Base-by-base conservation (phyloP, 2,113 vertebrate species). In the Mustela lutreola region DNA sequence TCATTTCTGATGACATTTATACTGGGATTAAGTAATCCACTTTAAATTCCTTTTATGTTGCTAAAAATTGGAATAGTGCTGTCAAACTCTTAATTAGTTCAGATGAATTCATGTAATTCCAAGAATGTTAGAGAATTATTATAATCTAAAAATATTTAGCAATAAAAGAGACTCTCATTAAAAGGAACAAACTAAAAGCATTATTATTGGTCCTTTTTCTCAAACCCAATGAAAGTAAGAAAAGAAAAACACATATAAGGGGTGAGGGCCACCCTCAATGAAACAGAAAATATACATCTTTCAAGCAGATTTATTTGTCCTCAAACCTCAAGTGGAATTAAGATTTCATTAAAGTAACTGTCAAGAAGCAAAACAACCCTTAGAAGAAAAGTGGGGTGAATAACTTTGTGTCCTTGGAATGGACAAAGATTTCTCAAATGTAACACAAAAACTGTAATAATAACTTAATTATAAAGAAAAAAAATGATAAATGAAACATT, bases 1-100 rank as follows among this genome's bases (percentile, higher is more conserved):
- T 93, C 39, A 50, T 94, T 90, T 93, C 80, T 95, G 42, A 96
- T 39, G 45, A 93, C 18, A 71, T 89, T 81, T 86, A 70, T 42
- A 24, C 11, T 91, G 7, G 33, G 39, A 75, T 83, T 95, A 93
- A 93, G 81, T 89, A 90, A 83, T 73, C 50, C 14, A 48, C 50
- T 85, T 97, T 78, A 87, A 96, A 93, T 92, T 90, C 36, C 2
- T 73, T 87, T 87, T 58, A 60, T n/a, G 15, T 71, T 76, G 58
- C 21, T 82, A 67, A 90, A 97, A 42, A 48, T 15, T 81, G 42
- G 4, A 89, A 36, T 33, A 96, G 11, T 63, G 12, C 39, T 94
- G 5, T 58, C 67, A 96, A 76, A 94, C 85, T 96, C 19, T 48
- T 92, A 89, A 65, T 80, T 62, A 89, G 15, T 90, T 58, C 19